Evolutionary conservation across 2,113 vertebrate species (phyloP).

Genomic region (Pelodiscus sinensis): DNA sequence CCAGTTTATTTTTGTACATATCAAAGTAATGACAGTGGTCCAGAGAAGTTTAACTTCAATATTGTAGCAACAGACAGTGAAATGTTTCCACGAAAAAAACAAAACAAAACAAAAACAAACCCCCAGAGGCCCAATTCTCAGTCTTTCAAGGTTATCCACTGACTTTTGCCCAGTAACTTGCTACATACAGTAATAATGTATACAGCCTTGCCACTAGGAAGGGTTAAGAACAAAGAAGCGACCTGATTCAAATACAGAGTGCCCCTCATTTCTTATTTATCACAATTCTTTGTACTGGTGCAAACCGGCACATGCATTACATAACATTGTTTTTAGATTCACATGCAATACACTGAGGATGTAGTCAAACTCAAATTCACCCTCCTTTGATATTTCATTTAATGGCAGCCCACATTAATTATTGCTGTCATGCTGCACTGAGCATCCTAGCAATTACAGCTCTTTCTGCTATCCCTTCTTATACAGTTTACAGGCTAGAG

Average conservation of each 20-base stretch:
- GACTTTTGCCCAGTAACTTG: not conserved
- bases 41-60: not conserved
- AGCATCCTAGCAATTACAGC: not conserved
- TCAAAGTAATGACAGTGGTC: slow-evolving; percentile 30
- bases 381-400: not conserved
- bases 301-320: not conserved
- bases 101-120: not conserved
- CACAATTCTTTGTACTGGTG: not conserved
- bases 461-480: not conserved
- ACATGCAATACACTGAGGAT: not conserved
- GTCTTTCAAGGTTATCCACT: not conserved
- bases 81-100: not conserved
- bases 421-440: not conserved
- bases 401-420: not conserved
- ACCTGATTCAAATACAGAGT: not conserved
- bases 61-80: not conserved
- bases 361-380: not conserved
- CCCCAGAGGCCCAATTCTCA: not conserved
- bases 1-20: slow-evolving; percentile 67
- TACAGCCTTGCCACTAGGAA: not conserved
- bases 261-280: not conserved
- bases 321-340: not conserved
- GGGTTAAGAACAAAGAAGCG: not conserved
- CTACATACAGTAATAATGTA: not conserved
- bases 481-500: not conserved